Conservation (phyloP, 2,888 invertebrate genomes). For the Rotaria macrura region DNA sequence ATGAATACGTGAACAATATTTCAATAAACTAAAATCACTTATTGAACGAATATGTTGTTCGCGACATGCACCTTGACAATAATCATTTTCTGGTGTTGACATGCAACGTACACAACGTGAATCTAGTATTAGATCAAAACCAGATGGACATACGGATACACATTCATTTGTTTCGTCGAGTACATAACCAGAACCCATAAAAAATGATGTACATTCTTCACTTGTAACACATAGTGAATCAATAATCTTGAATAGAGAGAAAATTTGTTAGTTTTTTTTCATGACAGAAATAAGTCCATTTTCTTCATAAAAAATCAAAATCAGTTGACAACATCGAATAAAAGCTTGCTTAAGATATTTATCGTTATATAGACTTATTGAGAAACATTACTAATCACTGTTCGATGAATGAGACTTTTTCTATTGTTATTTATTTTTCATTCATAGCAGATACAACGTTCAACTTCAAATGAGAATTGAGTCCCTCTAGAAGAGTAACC, state of each 20-base stretch:
- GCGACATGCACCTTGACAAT: background rate
- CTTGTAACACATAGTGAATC: background rate
- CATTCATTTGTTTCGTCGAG: background rate
- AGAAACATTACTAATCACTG: too few species aligned
- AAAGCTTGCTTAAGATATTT: too few species aligned
- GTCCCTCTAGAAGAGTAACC: too few species aligned
- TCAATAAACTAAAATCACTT: background rate
- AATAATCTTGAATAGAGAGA: background rate
- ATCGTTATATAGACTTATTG: too few species aligned
- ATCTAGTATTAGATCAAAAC: background rate
- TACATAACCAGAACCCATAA: background rate
- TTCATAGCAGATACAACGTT: too few species aligned
- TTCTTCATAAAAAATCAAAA: too few species aligned
- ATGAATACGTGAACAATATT: conserved; percentile 9
- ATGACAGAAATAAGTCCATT: too few species aligned
- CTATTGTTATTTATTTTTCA: too few species aligned
- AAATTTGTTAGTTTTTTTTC: background rate
- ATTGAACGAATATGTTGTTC: conserved; percentile 13
- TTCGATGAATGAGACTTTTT: too few species aligned
- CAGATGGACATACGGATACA: background rate
- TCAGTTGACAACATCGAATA: too few species aligned
- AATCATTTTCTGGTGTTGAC: background rate
- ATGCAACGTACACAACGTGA: background rate
- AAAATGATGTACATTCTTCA: background rate
- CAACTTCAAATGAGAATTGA: too few species aligned